These are phyloP conservation scores for Apocheima hispidaria DNA, from an alignment of 2,888 invertebrate species.

Conservation along the genomic window DNA sequence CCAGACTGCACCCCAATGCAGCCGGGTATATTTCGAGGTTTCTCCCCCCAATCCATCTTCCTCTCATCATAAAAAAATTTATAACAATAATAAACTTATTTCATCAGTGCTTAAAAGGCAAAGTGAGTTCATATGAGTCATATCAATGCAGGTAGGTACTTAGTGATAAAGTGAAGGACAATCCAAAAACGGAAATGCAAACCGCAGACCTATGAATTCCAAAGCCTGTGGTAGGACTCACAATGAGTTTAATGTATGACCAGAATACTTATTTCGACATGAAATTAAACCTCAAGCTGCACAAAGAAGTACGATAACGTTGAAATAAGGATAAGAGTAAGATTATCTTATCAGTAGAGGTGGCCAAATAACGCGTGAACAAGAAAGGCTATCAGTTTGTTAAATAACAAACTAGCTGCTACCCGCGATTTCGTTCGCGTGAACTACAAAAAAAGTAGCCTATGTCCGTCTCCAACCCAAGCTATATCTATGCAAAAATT, in stretches of 20 bases:
- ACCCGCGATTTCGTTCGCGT: too few species aligned
- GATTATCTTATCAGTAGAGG: background rate
- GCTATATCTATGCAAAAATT: too few species aligned
- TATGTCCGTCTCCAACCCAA: too few species aligned
- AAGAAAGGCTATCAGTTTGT: background rate
- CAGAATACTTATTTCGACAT: conserved; percentile 7
- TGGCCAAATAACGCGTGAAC: background rate
- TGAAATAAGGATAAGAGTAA: background rate
- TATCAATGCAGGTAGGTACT: conserved; percentile 8
- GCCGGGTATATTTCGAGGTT: too few species aligned
- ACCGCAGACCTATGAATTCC: conserved; percentile 15
- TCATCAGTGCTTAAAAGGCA: conserved; percentile 2
- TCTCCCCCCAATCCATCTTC: too few species aligned
- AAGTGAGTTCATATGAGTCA: conserved; percentile 15
- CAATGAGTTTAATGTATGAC: conserved; percentile 21
- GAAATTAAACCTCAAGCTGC: background rate
- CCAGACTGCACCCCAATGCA: too few species aligned
- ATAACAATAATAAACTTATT: background rate
- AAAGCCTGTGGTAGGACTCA: conserved; percentile 10
- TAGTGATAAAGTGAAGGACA: conserved; percentile 16
- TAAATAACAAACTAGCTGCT: too few species aligned
- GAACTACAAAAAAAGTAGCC: too few species aligned
- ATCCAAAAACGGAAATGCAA: conserved; percentile 23
- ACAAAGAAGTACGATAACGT: background rate
- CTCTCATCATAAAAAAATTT: too few species aligned